phyloP scores from a whole-genome alignment of 2,797 vertebrate genomes.

The Ceryle rudis region DNA sequence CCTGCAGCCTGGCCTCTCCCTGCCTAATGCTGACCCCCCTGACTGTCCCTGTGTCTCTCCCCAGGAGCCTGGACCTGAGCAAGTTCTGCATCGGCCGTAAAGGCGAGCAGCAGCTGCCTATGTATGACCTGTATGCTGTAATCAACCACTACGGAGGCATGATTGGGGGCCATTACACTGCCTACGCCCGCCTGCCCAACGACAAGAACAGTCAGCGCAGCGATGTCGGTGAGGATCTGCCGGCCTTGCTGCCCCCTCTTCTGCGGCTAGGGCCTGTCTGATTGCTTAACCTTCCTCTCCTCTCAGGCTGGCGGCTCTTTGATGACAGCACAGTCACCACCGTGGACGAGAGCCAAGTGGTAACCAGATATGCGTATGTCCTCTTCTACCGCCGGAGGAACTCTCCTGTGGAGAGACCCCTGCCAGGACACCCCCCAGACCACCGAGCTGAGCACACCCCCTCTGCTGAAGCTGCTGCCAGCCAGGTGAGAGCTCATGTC shows the following conservation, averaged over 20 bases:
- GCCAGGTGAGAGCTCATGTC: constrained; percentile 88
- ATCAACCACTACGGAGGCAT: constrained; percentile 99
- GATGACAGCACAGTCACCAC: constrained; percentile 98
- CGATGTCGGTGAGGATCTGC: constrained; percentile 89
- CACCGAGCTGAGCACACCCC: constrained; percentile 80
- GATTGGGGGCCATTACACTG: constrained; percentile 98
- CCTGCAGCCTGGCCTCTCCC: neutral
- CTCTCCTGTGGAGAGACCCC: constrained; percentile 95
- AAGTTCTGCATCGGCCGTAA: constrained; percentile 98
- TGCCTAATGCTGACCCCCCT: neutral
- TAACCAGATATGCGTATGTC: constrained; percentile 96
- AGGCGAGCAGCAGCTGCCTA: constrained; percentile 92
- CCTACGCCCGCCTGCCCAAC: constrained; percentile 92
- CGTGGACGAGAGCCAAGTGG: constrained; percentile 97
- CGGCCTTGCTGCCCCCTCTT: neutral
- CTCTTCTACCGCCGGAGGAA: constrained; percentile 96
- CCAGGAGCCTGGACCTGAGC: constrained; percentile 94
- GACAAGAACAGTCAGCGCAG: constrained; percentile 98
- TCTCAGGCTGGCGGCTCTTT: constrained; percentile 95
- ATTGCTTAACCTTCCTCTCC: neutral
- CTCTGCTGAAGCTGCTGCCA: constrained; percentile 86
- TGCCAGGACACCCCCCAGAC: constrained; percentile 81
- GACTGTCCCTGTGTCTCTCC: neutral
- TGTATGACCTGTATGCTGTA: constrained; percentile 97
- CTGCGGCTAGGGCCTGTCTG: rapidly evolving